Evolutionary conservation across 2,113 vertebrate species (phyloP), one percentile per base, ranked within the genome.

Genomic region (Rhea americana): DNA sequence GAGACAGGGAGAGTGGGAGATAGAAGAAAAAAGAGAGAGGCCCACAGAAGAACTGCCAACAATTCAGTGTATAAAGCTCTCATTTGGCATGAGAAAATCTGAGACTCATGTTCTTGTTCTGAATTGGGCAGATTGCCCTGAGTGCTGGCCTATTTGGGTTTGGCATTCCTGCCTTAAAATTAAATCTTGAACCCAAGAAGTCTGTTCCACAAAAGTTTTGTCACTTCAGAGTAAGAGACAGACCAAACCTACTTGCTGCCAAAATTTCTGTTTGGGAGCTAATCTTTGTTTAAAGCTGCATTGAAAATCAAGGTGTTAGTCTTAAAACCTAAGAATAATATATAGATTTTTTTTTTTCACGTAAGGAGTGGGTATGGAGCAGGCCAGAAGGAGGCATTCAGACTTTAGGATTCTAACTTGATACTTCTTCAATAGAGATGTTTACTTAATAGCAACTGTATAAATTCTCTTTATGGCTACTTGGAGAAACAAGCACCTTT

Each of bases 91-190:
- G 9, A 56, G 74, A 76, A 80, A 81, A 89, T 43, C 10, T 1
- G 5, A 93, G 39, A 9, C 35, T 90, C 19, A 0, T 87, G 62
- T 80, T 94, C 58, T 62, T 85, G 67, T 82, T 85, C 41, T 41
- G 50, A 85, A 79, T 1, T 1, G 2, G 86, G 82, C 62, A 92
- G 45, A 67, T 32, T 73, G 56, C 78, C 74, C 35, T 12, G 7
- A 70, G 6, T 75, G 25, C 35, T 84, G 48, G 66, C 17, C 48
- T 89, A 45, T 55, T 74, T 73, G 25, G 7, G 37, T 85, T 91
- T 96, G 82, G 81, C 86, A 82, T 79, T 25, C 41, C 35, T 89
- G 47, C 30, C 41, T 89, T 91, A 92, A 90, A 87, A 89, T 89
- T 79, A 80, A 91, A 70, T 76, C n/a, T 50, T 66, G 71, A 92